phyloP scores from a whole-genome alignment of 2,797 vertebrate species.

The Darevskia mixta region DNA sequence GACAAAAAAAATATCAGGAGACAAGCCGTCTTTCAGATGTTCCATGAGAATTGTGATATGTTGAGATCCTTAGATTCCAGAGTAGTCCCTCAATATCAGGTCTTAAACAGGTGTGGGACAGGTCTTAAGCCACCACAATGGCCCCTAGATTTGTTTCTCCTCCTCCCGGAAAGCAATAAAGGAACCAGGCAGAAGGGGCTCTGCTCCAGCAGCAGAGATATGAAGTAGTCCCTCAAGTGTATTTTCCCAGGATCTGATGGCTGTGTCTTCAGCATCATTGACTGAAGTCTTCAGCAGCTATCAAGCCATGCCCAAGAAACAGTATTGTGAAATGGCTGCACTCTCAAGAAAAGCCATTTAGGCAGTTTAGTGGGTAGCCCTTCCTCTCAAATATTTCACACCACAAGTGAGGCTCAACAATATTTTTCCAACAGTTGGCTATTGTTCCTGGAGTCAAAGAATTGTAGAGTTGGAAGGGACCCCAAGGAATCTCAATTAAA shows the following conservation, averaged over 20 bases:
- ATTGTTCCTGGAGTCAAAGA: background rate
- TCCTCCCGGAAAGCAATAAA: background rate
- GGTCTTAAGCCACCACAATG: background rate
- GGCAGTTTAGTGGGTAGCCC: background rate
- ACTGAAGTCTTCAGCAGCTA: too few relatives aligned
- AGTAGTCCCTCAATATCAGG: background rate
- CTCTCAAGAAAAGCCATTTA: background rate
- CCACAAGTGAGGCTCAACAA: background rate
- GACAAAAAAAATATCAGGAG: conserved; percentile 1
- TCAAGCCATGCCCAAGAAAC: background rate
- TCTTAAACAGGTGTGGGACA: background rate
- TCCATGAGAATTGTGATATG: background rate
- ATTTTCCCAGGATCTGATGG: background rate
- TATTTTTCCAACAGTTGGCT: background rate
- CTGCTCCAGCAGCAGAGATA: background rate
- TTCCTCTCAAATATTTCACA: background rate
- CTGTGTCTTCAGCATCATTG: too few relatives aligned
- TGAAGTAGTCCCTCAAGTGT: background rate
- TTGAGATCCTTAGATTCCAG: background rate
- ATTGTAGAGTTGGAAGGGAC: too few relatives aligned
- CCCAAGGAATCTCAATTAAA: too few relatives aligned
- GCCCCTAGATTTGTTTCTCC: background rate
- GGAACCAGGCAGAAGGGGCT: background rate
- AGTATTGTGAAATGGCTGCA: too few relatives aligned
- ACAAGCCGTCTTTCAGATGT: fast-evolving